Conservation (phyloP, 1,140 invertebrate species). For the Pristionchus pacificus region DNA sequence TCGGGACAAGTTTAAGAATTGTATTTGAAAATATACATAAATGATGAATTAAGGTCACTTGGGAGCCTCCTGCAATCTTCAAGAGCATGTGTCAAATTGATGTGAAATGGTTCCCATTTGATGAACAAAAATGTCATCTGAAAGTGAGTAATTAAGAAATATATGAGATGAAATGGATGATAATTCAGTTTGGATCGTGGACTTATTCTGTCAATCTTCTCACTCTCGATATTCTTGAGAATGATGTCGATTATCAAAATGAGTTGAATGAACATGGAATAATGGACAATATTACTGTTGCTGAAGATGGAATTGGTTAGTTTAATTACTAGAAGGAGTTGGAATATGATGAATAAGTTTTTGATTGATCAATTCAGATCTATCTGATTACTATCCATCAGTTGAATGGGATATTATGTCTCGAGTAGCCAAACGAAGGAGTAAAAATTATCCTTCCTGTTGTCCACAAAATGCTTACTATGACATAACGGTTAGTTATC, state of each 20-base stretch:
- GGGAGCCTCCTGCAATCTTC: constrained; percentile 97
- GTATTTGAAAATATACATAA: neutral
- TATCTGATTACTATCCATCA: constrained; percentile 91
- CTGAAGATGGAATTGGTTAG: constrained; percentile 54
- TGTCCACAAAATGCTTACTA: constrained; percentile 68
- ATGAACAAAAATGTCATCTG: constrained; percentile 7
- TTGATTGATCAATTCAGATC: constrained; percentile 66
- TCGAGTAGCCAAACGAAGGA: constrained; percentile 82
- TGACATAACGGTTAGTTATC: constrained; percentile 73
- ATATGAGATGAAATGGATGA: neutral
- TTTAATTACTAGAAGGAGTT: too few relatives aligned
- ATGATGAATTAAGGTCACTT: constrained; percentile 61
- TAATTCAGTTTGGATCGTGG: constrained; percentile 83
- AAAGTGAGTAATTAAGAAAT: neutral
- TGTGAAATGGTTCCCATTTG: constrained; percentile 70
- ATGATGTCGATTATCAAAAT: constrained; percentile 33
- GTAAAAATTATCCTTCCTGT: constrained; percentile 87
- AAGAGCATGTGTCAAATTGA: constrained; percentile 92
- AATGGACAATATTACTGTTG: constrained; percentile 47
- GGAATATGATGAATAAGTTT: too few relatives aligned
- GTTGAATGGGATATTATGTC: constrained; percentile 99
- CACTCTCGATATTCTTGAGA: constrained; percentile 48
- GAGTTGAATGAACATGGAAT: constrained; percentile 48
- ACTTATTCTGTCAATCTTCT: constrained; percentile 73
- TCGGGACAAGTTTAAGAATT: constrained; percentile 73